These are phyloP conservation scores for Polyommatus iphigenia DNA, from an alignment of 2,888 invertebrate genomes.

Conservation along the genomic window DNA sequence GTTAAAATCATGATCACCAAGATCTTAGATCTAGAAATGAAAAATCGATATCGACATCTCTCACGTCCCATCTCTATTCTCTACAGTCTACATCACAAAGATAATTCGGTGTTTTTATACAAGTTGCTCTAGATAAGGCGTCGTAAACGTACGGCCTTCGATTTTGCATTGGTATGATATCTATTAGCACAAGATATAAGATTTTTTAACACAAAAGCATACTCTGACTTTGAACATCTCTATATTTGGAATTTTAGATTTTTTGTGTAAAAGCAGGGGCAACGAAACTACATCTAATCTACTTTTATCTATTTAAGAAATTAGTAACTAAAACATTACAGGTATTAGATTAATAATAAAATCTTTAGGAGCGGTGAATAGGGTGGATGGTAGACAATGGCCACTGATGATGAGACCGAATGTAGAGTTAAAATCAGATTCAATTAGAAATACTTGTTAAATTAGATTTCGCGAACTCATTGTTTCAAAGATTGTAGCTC, in stretches of 20 bases:
- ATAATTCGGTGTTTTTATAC: conserved; percentile 23
- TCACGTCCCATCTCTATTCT: neutral
- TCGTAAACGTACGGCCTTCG: conserved; percentile 29
- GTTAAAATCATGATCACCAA: neutral
- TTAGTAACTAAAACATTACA: too few species aligned
- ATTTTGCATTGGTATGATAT: conserved; percentile 9
- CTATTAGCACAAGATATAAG: neutral
- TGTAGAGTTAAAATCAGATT: neutral
- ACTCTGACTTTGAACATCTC: neutral
- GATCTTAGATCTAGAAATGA: neutral
- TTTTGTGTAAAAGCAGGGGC: neutral
- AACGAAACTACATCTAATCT: too few species aligned
- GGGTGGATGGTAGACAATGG: neutral
- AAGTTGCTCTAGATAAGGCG: conserved; percentile 24
- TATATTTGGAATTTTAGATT: neutral
- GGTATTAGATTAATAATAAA: neutral
- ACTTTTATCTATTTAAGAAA: too few species aligned
- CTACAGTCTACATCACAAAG: neutral
- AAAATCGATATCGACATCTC: neutral
- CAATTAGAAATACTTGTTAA: conserved; percentile 13
- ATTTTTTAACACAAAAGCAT: neutral
- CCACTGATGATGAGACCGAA: neutral
- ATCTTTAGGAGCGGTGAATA: neutral
- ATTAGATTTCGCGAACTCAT: neutral
- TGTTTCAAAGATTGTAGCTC: conserved; percentile 19